Conservation (phyloP, 2,797 vertebrate genomes). For the Merluccius polli region DNA sequence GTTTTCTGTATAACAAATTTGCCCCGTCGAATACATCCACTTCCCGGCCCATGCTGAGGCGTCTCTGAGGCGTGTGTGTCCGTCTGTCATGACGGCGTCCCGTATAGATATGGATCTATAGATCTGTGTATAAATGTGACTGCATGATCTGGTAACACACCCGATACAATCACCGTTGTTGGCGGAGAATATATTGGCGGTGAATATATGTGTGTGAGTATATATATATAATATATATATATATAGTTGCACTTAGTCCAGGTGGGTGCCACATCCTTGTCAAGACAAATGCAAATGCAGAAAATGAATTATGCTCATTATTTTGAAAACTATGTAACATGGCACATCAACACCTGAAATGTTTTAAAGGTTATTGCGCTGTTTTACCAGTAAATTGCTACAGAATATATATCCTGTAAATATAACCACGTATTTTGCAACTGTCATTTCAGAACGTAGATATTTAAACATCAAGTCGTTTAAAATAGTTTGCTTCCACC, state of each 20-base stretch:
- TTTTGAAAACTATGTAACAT: neutral
- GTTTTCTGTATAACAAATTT: neutral
- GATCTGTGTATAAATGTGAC: neutral
- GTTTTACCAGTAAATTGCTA: neutral
- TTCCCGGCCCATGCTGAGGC: no score
- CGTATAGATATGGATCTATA: neutral
- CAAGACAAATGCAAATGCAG: neutral
- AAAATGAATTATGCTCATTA: neutral
- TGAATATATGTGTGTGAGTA: no score
- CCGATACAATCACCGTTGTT: neutral
- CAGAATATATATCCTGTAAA: neutral
- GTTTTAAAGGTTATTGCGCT: neutral
- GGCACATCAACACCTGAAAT: neutral
- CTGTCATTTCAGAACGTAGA: neutral
- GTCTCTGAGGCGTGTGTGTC: conserved; percentile 6
- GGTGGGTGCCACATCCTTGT: neutral
- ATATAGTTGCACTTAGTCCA: neutral
- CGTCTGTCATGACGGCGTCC: conserved; percentile 15
- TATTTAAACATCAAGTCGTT: neutral
- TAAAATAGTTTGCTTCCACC: neutral
- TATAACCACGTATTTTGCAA: neutral
- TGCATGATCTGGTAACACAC: neutral
- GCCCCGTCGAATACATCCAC: neutral
- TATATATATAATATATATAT: no score
- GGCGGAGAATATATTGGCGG: neutral